Conservation (phyloP, 1,140 invertebrate species). For the Matsumurasca onukii region DNA sequence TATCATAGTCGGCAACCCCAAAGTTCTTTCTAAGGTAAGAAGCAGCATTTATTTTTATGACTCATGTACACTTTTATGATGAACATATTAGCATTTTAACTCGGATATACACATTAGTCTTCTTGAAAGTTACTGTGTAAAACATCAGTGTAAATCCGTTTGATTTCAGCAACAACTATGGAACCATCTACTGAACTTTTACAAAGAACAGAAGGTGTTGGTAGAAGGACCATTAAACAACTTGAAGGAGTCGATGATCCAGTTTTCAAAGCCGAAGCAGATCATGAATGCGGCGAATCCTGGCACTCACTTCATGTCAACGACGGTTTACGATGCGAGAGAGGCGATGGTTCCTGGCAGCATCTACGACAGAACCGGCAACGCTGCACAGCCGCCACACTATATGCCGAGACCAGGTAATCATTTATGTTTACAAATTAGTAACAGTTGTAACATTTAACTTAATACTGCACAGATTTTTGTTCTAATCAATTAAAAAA, state of each 20-base stretch:
- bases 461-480: too few relatives aligned
- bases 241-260: conserved; percentile 94
- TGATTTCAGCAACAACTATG: conserved; percentile 84
- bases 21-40: conserved; percentile 87
- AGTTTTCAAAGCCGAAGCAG: conserved; percentile 97
- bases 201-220: conserved; percentile 96
- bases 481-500: too few relatives aligned
- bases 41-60: not conserved
- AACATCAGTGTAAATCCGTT: too few relatives aligned
- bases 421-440: not conserved
- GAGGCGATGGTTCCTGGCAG: conserved; percentile 87
- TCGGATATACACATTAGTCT: too few relatives aligned
- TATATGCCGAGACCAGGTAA: conserved; percentile 46
- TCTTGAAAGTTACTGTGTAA: too few relatives aligned
- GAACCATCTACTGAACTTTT: conserved; percentile 97
- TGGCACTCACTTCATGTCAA: conserved; percentile 96
- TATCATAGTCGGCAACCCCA: conserved; percentile 99
- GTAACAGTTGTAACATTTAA: not conserved
- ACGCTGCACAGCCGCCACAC: conserved; percentile 48
- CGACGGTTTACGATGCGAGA: conserved; percentile 88
- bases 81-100: too few relatives aligned
- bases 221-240: conserved; percentile 98
- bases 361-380: conserved; percentile 66
- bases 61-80: too few relatives aligned
- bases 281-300: conserved; percentile 92